Conservation (phyloP, 2,113 vertebrate species). For the Pungitius pungitius region DNA sequence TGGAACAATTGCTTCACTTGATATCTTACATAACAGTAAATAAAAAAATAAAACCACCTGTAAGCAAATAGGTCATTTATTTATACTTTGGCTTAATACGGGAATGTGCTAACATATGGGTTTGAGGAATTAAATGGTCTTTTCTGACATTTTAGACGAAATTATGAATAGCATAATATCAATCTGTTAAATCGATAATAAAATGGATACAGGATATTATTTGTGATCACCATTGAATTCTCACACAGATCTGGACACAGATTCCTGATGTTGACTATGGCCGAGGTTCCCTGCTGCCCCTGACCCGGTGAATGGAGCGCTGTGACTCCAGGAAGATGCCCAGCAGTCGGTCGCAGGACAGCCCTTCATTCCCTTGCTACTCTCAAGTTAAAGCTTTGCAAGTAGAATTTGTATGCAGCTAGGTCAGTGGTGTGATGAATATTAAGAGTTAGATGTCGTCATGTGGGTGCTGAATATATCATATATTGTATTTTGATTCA, state of each 20-base stretch:
- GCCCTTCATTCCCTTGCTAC: constrained; percentile 32
- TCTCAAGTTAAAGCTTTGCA: constrained; percentile 62
- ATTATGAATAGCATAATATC: neutral
- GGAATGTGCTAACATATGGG: neutral
- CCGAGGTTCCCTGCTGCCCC: constrained; percentile 34
- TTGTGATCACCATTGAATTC: constrained; percentile 2
- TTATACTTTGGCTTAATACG: neutral
- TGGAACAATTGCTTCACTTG: neutral
- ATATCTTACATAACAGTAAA: neutral
- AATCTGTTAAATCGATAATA: neutral
- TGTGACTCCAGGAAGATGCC: constrained; percentile 38
- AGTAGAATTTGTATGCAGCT: constrained; percentile 59
- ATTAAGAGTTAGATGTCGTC: neutral
- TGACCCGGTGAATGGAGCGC: constrained; percentile 42
- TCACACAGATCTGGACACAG: constrained; percentile 43
- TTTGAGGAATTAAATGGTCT: neutral
- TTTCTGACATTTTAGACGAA: neutral
- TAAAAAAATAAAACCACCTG: neutral
- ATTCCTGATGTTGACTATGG: constrained; percentile 55
- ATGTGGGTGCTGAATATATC: constrained; percentile 30
- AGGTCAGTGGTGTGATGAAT: constrained; percentile 54
- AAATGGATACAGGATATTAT: neutral
- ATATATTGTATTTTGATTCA: constrained; percentile 53
- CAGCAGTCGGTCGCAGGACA: constrained; percentile 28
- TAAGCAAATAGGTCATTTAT: neutral